These are phyloP conservation scores for Rhabdophis nuchalis DNA, from an alignment of 2,797 vertebrate species.

Conservation along the genomic window DNA sequence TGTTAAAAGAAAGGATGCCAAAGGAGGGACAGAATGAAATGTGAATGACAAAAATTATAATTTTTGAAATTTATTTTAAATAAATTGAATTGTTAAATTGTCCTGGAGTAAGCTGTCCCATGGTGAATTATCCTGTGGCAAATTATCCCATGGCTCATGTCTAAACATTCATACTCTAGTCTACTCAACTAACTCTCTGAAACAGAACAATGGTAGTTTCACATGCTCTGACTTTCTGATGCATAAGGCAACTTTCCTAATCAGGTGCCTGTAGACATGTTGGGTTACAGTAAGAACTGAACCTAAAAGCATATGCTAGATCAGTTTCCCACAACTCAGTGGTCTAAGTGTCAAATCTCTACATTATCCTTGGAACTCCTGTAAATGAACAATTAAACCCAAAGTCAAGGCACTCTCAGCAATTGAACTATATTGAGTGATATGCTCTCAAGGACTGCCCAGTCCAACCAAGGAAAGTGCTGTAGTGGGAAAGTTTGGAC, in stretches of 20 bases:
- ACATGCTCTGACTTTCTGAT: background rate
- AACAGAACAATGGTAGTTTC: background rate
- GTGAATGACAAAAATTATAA: background rate
- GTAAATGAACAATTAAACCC: background rate
- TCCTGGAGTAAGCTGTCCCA: background rate
- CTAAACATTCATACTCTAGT: background rate
- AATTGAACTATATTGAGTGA: background rate
- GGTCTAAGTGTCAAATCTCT: background rate
- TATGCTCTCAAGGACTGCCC: background rate
- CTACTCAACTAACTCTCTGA: background rate
- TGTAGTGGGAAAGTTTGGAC: background rate
- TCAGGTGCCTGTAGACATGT: background rate
- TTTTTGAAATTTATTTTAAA: background rate
- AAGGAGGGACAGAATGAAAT: background rate
- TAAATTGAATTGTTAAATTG: background rate
- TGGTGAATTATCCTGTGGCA: background rate
- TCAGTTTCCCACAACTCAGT: background rate
- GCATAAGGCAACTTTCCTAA: background rate
- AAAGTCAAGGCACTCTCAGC: background rate
- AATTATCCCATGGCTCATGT: background rate
- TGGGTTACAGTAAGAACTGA: background rate
- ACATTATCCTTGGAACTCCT: background rate
- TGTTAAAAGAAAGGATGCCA: background rate
- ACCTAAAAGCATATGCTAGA: background rate
- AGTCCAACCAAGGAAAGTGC: background rate